Evolutionary conservation across 2,888 invertebrate genomes (phyloP), one percentile per base, ranked within the genome.

Genomic region (Endomychus coccineus): DNA sequence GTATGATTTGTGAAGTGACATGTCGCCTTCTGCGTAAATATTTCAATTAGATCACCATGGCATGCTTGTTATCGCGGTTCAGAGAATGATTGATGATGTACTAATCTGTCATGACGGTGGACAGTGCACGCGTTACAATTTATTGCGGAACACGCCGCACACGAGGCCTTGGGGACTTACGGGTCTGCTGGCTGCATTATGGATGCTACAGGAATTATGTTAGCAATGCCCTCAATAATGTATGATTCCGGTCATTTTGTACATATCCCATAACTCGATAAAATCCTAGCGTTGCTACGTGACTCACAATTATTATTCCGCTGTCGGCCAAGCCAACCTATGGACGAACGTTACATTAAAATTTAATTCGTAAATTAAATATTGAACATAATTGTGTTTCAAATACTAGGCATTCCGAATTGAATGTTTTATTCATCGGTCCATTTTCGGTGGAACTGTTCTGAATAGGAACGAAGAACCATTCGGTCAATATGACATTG

Each of bases 61-160:
- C 10, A 47, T 45, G 51, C 49, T 52, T 50, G 55, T 56, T 58
- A 57, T 54, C 52, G 50, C 48, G 39, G 49, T 22, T 16, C 45
- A 45, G 35, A 44, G 45, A 49, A 62, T 64, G 64, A 65, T 65
- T 59, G 63, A 65, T 62, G 63, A 62, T 56, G 56, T 59, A 59
- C 62, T 64, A 64, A 65, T 64, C 62, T 63, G 64, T 63, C 64
- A 64, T 58, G 60, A 55, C 52, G 58, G 56, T 49, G 60, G 61
- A 56, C 59, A 55, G 46, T 52, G 56, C 56, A 55, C 50, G 54
- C 50, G 55, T 48, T 46, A 38, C 23, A 29, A 13, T 19, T 24
- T 28, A 28, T 33, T 52, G 45, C 49, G 46, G 42, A 49, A 46
- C 51, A 50, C 16, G 39, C 39, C 45, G 19, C 45, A 37, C 46